phyloP scores from a whole-genome alignment of 2,888 invertebrate genomes.

The Euzetes globulus region DNA sequence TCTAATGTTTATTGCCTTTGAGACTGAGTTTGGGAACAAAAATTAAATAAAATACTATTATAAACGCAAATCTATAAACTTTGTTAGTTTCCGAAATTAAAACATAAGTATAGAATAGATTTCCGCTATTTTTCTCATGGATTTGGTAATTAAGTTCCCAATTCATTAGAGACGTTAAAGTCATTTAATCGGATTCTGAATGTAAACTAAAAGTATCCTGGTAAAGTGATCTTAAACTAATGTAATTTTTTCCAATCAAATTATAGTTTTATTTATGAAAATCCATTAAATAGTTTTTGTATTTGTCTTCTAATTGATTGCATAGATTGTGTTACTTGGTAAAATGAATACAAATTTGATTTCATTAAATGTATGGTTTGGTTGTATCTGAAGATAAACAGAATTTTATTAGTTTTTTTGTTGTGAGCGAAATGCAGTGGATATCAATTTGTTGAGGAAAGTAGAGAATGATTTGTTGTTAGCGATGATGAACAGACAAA shows the following conservation, averaged over 20 bases:
- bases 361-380: background rate
- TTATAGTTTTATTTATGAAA: background rate
- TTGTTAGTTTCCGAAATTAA: too few relatives aligned
- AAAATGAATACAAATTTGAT: background rate
- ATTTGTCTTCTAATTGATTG: background rate
- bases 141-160: background rate
- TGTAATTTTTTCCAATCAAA: too few relatives aligned
- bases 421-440: background rate
- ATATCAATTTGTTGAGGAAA: background rate
- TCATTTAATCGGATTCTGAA: too few relatives aligned
- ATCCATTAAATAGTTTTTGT: background rate
- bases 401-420: background rate
- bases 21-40: background rate
- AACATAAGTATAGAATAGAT: too few relatives aligned
- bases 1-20: constrained; percentile 17
- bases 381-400: background rate
- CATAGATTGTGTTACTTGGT: too few relatives aligned
- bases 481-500: constrained; percentile 6
- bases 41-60: background rate
- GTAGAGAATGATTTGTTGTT: constrained; percentile 10
- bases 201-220: too few relatives aligned
- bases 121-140: too few relatives aligned
- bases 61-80: too few relatives aligned
- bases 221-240: too few relatives aligned
- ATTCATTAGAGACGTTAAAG: background rate